phyloP scores from a whole-genome alignment of 2,888 invertebrate genomes.

The Chloromyia formosa region DNA sequence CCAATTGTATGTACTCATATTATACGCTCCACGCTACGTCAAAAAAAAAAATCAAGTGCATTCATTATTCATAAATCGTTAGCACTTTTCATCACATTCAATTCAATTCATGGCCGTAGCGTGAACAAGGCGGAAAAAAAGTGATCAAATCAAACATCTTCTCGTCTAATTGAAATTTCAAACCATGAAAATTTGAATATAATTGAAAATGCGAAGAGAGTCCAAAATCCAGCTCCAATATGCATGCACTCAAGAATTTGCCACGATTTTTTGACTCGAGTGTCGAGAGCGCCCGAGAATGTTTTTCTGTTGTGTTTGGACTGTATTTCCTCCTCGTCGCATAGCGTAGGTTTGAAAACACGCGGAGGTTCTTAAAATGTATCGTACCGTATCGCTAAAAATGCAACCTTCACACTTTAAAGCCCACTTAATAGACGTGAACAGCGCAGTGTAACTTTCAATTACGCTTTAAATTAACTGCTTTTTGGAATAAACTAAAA shows the following conservation, averaged over 20 bases:
- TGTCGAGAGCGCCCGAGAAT: neutral
- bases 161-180: slow-evolving; percentile 20
- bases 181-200: slow-evolving; percentile 3
- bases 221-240: neutral
- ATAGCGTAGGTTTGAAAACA: neutral
- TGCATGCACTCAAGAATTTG: slow-evolving; percentile 16
- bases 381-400: neutral
- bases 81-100: neutral
- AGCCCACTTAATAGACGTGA: slow-evolving; percentile 20
- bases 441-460: slow-evolving; percentile 26
- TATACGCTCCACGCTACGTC: too few relatives aligned
- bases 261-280: neutral
- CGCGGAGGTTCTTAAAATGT: neutral
- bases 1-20: too few relatives aligned
- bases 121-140: neutral
- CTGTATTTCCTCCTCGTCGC: slow-evolving; percentile 25
- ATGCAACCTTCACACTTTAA: slow-evolving; percentile 40
- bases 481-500: slow-evolving; percentile 38
- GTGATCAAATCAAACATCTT: slow-evolving; percentile 10
- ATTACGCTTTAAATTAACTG: slow-evolving; percentile 38
- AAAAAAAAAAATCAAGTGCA: neutral
- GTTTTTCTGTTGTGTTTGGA: neutral
- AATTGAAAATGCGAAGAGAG: slow-evolving; percentile 1
- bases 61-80: neutral
- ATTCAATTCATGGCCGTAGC: slow-evolving; percentile 14